Evolutionary conservation across 1,140 invertebrate species (phyloP), one percentile per base, ranked within the genome.

Genomic region (Spodoptera frugiperda): DNA sequence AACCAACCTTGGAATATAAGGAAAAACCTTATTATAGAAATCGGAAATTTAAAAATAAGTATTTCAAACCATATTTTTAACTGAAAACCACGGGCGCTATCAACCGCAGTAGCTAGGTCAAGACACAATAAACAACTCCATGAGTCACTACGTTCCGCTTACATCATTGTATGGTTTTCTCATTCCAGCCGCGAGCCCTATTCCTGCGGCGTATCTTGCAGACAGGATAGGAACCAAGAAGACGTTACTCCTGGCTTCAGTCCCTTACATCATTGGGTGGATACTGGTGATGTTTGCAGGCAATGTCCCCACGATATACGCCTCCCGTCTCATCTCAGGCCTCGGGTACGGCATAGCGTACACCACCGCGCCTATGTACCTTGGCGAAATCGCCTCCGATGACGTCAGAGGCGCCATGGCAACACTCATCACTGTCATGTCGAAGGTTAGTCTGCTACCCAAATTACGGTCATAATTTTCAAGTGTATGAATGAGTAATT

Each of bases 401-500:
- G 94, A 95, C 65, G 95, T 97, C 1, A 91, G 97, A 11, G 97
- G 97, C 0, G 95, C 96, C 0, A 94, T 97, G 78, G 96, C 96
- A 0, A 96, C 96, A 1, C 93, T 96, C 11, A 96, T 96, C 68
- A 96, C 97, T 25, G 95, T 97, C 9, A 94, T 94, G 93, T 94
- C 92, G 2, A 94, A 94, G 91, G 93, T 95, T 81, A 83, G 78
- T 72, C 25, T 44, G 33, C 59, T n/a, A 53, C 21, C 15, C n/a
- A 17, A 55, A 33, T 48, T 49, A 61, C 11, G 9, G 33, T 33
- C 46, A 10, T n/a, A 25, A 39, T 53, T 49, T 25, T 70, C 49
- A 54, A 70, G 6, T 53, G 30, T 25, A 2, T 17, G 44, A 14
- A 48, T 21, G 44, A 30, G 48, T 53, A 54, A 70, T 54, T 70